Evolutionary conservation across 2,888 invertebrate species (phyloP).

Genomic region (Agrotis puta): DNA sequence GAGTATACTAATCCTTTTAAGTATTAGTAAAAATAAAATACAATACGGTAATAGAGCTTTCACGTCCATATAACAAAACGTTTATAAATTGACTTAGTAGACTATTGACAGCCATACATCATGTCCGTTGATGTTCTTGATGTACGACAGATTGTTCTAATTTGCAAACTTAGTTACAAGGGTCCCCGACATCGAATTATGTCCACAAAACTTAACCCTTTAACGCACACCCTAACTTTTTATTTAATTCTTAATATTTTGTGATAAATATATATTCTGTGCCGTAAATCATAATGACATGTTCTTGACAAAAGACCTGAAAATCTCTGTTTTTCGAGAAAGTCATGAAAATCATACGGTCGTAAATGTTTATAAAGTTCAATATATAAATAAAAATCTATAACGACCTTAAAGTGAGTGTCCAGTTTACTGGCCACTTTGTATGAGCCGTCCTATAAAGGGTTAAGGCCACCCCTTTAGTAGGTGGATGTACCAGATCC

Average conservation of each 20-base stretch:
- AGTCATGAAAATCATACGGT: too few species aligned
- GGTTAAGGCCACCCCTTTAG: constrained; percentile 60
- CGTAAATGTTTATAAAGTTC: too few species aligned
- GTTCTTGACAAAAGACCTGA: too few species aligned
- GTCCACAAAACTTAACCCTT: constrained; percentile 77
- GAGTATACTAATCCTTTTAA: not conserved
- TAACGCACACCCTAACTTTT: too few species aligned
- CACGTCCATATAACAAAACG: constrained; percentile 13
- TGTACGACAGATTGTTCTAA: constrained; percentile 79
- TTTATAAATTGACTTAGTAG: constrained; percentile 30
- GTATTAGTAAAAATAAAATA: constrained; percentile 11
- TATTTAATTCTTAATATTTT: too few species aligned
- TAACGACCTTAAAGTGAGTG: too few species aligned
- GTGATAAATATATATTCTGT: too few species aligned
- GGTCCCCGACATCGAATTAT: constrained; percentile 80
- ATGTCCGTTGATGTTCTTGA: constrained; percentile 68
- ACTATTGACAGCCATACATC: constrained; percentile 65
- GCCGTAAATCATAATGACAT: too few species aligned
- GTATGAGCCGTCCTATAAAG: too few species aligned
- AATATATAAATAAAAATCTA: too few species aligned
- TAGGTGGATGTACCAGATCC: constrained; percentile 43
- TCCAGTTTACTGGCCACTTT: too few species aligned
- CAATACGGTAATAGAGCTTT: not conserved
- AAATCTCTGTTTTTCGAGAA: too few species aligned
- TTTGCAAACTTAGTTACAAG: constrained; percentile 81